Base-by-base conservation (phyloP, 2,888 invertebrate species). In the Chloroclysta siterata region DNA sequence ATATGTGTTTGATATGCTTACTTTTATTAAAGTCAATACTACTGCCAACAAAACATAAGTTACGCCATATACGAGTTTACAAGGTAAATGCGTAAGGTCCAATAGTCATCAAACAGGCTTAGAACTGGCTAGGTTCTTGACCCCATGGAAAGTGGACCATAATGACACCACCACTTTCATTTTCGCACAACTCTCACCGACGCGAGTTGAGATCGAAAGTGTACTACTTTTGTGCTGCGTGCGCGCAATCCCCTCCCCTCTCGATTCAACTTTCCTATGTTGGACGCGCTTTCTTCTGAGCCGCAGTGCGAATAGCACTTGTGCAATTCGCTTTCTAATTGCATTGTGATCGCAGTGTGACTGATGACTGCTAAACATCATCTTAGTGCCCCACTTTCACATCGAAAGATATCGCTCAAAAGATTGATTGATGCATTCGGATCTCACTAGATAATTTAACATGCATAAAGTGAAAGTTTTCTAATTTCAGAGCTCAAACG, bases 81-180 rank as follows among this genome's bases (percentile, higher is more conserved):
- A 64, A 61, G 53, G 15, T 60, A 60, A 60, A 66, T 64, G 70
- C 66, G 67, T 67, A 73, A 69, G 72, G 75, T 76, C 76, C 73
- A 80, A 76, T 75, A 77, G 84, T 77, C 59, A 82, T 71, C 76
- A 73, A 80, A 75, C 80, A 72, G 71, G 81, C 80, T 84, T 81
- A 84, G 83, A 85, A 78, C 81, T 77, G 80, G 82, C 77, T 79
- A 80, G 92, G 88, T 90, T 85, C 83, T 90, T 87, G 88, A 90
- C 90, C 93, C 82, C 83, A 74, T 89, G 89, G 91, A 92, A 92
- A 93, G 92, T 92, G 85, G 87, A 90, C 85, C 90, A 90, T 89
- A 88, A 90, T 91, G 87, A 89, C 93, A 89, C 77, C 78, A 94
- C 88, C 86, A 94, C 94, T 93, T 94, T 94, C 94, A 92, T 94